Conservation (phyloP, 2,888 invertebrate species). For the Ischnus inquisitorius region DNA sequence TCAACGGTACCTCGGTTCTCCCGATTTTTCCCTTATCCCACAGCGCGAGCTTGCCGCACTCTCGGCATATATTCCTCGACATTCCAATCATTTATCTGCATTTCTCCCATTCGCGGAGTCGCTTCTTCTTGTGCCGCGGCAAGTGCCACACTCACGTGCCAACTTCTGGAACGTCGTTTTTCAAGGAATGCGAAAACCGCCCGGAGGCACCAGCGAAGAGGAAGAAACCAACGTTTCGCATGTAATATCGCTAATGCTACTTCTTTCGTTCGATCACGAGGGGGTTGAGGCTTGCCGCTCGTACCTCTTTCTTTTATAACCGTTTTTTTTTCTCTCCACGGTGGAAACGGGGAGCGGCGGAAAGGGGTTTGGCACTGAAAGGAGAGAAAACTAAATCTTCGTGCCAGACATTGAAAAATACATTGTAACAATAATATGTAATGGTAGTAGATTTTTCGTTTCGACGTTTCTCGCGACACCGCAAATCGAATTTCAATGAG, state of each 20-base stretch:
- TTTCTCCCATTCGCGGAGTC: background rate
- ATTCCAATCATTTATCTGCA: constrained; percentile 19
- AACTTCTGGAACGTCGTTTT: constrained; percentile 52
- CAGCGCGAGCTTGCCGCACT: background rate
- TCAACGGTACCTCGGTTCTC: too few relatives aligned
- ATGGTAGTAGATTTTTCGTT: background rate
- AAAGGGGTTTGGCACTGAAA: background rate
- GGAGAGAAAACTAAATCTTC: constrained; percentile 39
- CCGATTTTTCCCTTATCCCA: background rate
- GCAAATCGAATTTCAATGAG: constrained; percentile 59
- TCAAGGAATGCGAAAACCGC: constrained; percentile 61
- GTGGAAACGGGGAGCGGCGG: background rate
- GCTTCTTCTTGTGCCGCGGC: background rate
- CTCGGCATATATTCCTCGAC: background rate
- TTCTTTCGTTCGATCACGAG: constrained; percentile 39
- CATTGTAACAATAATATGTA: constrained; percentile 42
- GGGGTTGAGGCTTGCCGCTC: background rate
- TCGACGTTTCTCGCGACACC: constrained; percentile 28
- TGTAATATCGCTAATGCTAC: constrained; percentile 50
- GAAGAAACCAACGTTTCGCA: constrained; percentile 39
- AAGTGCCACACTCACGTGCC: constrained; percentile 40
- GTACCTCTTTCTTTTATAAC: background rate
- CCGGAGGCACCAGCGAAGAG: constrained; percentile 29
- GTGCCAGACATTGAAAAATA: constrained; percentile 37
- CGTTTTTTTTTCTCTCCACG: background rate